These are phyloP conservation scores for Brachypteracias leptosomus DNA, from an alignment of 2,113 vertebrate species.

Conservation along the genomic window DNA sequence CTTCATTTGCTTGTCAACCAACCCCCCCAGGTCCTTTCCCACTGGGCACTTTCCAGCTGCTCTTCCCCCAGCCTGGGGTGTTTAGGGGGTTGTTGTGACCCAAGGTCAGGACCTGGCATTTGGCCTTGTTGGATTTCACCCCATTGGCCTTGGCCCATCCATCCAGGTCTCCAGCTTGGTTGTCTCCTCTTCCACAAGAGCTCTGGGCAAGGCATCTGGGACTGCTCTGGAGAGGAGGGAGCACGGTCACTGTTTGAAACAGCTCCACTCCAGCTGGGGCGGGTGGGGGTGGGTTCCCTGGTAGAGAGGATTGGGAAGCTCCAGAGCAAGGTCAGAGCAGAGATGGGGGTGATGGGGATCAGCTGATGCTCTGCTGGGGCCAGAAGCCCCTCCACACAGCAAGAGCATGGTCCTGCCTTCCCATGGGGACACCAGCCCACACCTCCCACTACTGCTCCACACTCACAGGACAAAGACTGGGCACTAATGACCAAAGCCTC, in stretches of 20 bases:
- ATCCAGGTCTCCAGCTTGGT: too few relatives aligned
- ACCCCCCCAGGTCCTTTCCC: neutral
- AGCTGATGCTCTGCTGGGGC: neutral
- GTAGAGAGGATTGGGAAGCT: neutral
- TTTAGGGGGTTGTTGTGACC: neutral
- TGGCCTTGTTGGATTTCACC: neutral
- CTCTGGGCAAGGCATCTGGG: fast-evolving
- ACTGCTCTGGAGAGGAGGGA: neutral
- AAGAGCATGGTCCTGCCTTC: neutral
- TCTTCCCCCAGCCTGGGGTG: neutral
- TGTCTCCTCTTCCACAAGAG: neutral
- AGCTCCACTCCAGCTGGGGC: fast-evolving
- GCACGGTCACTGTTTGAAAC: too few relatives aligned
- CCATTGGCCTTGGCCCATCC: too few relatives aligned
- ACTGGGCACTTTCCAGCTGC: neutral
- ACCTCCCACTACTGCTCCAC: neutral
- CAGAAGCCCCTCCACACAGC: neutral
- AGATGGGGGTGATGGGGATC: neutral
- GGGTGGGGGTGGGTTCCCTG: neutral
- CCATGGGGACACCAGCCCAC: neutral
- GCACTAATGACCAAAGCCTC: neutral
- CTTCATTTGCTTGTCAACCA: too few relatives aligned
- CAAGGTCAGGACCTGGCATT: neutral
- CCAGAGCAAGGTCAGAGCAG: neutral
- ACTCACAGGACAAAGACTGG: fast-evolving